A percentile compares a stretch with the other conserved stretches of the same genome.
These are phyloP conservation scores for Percina caprodes DNA, from an alignment of 2,113 vertebrate genomes.

Conservation along the genomic window DNA sequence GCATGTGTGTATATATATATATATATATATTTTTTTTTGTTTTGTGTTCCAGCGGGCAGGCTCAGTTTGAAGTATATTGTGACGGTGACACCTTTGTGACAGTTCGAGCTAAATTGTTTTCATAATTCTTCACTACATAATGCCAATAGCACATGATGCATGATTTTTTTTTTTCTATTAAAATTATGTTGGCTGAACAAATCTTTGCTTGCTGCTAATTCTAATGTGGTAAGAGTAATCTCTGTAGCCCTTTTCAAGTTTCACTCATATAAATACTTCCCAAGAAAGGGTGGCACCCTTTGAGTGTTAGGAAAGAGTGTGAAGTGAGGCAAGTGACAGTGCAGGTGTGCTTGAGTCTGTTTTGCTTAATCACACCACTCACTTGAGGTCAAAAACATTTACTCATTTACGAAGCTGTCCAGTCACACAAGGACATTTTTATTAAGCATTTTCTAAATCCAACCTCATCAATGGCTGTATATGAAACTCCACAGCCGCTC, in stretches of 20 bases:
- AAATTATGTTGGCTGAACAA: constrained; percentile 26
- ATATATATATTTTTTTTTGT: neutral
- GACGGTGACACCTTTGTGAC: constrained; percentile 51
- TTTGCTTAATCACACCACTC: constrained; percentile 51
- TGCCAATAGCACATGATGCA: constrained; percentile 32
- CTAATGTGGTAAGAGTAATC: constrained; percentile 57
- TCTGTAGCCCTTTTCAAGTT: constrained; percentile 79
- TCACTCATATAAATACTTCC: constrained; percentile 30
- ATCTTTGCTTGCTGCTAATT: constrained; percentile 23
- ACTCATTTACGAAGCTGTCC: constrained; percentile 56
- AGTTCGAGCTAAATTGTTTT: constrained; percentile 23
- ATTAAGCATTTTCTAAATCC: constrained; percentile 71
- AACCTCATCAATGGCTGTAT: constrained; percentile 59
- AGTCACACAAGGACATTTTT: constrained; percentile 61
- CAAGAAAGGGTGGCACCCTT: constrained; percentile 8
- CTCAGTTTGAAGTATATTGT: constrained; percentile 29
- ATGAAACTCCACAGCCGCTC: constrained; percentile 68
- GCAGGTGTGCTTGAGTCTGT: constrained; percentile 67
- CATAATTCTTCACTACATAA: constrained; percentile 37
- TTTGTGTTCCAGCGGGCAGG: neutral
- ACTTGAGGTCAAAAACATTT: constrained; percentile 66
- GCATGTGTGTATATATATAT: neutral
- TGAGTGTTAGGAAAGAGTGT: constrained; percentile 47
- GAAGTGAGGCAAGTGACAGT: constrained; percentile 66
- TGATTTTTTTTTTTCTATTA: constrained; percentile 23